Conservation (phyloP, 2,113 vertebrate species). For the Varanus komodoensis region DNA sequence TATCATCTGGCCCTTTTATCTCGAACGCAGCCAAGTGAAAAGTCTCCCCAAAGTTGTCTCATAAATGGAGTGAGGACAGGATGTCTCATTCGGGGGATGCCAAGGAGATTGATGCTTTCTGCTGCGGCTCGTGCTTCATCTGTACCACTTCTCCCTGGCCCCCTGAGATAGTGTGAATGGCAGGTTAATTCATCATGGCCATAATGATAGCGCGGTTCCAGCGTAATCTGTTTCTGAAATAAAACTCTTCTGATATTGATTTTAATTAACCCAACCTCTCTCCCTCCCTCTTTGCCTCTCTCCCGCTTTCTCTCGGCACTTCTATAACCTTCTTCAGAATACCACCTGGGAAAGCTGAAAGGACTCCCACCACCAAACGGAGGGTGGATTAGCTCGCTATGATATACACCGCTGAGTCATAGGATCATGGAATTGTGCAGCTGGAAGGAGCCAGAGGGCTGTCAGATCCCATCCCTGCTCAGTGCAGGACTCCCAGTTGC, state of each 20-base stretch:
- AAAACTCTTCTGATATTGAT: conserved; percentile 16
- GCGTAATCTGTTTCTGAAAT: background rate
- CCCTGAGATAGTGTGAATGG: conserved; percentile 9
- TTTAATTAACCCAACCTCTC: conserved; percentile 7
- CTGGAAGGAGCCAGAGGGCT: no score
- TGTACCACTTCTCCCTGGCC: background rate
- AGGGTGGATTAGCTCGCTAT: no score
- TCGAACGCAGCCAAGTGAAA: background rate
- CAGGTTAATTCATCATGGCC: conserved; percentile 23
- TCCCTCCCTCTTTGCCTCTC: background rate
- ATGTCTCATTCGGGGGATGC: conserved; percentile 5
- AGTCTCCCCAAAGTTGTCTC: background rate
- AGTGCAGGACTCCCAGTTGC: no score
- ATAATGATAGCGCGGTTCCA: background rate
- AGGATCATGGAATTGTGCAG: no score
- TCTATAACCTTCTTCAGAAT: background rate
- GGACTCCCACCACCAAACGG: background rate
- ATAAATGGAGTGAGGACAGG: background rate
- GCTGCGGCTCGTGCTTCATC: background rate
- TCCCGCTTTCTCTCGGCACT: background rate
- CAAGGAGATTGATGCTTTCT: conserved; percentile 13
- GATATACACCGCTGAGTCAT: no score
- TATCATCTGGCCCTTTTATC: background rate
- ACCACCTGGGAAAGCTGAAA: background rate
- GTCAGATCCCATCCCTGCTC: no score